Conservation (phyloP, 2,888 invertebrate genomes). For the Epinotia brunnichana region DNA sequence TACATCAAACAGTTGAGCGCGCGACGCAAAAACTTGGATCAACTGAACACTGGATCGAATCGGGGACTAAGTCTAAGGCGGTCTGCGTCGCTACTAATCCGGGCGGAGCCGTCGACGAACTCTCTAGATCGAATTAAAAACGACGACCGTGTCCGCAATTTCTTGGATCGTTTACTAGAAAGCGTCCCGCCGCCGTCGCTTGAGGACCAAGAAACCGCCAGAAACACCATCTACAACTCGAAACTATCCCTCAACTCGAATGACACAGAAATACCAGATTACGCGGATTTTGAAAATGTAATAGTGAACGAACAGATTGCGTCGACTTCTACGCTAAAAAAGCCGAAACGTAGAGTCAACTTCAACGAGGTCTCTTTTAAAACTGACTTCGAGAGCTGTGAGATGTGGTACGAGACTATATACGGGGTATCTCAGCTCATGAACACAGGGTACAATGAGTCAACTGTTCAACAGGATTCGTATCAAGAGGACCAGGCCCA, state of each 20-base stretch:
- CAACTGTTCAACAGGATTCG: constrained; percentile 40
- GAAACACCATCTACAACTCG: constrained; percentile 49
- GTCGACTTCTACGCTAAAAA: constrained; percentile 70
- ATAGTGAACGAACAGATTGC: constrained; percentile 51
- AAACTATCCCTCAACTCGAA: constrained; percentile 52
- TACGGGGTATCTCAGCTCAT: constrained; percentile 69
- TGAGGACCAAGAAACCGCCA: constrained; percentile 50
- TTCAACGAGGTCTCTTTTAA: constrained; percentile 58
- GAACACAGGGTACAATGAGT: constrained; percentile 38
- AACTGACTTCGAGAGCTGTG: constrained; percentile 56
- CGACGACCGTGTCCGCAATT: constrained; percentile 64
- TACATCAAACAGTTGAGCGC: constrained; percentile 59
- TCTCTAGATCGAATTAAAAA: constrained; percentile 48
- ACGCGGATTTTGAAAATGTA: constrained; percentile 66
- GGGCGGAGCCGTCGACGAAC: constrained; percentile 16
- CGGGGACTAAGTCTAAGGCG: constrained; percentile 10
- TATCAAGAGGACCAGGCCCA: constrained; percentile 46
- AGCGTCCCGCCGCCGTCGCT: constrained; percentile 72
- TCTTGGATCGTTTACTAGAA: constrained; percentile 66
- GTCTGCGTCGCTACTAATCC: constrained; percentile 27
- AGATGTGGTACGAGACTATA: constrained; percentile 73
- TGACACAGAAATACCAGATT: constrained; percentile 66
- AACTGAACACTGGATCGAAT: constrained; percentile 15
- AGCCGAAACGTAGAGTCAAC: constrained; percentile 59
- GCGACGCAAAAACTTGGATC: constrained; percentile 27